Base-by-base conservation (phyloP, 2,113 vertebrate species). In the Engystomops pustulosus region DNA sequence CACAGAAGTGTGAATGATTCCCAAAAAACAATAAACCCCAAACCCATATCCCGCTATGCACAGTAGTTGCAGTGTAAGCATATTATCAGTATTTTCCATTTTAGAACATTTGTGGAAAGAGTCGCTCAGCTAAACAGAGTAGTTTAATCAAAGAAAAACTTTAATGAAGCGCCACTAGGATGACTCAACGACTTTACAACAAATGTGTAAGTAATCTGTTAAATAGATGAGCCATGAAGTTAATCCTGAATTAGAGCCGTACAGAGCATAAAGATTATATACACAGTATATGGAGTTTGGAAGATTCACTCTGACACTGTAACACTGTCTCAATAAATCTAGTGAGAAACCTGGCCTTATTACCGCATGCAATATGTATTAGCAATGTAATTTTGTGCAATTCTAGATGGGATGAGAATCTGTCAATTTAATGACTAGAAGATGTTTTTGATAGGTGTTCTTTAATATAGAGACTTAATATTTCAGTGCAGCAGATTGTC, bases 331-430 rank as follows among this genome's bases (percentile, higher is more conserved):
- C 75, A 38, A 78, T 78, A 78, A 78, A 78, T 78, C 75, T 78
- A 58, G 51, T 8, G 32, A 78, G 75, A 60, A 78, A 78, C 51
- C 75, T 60, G 18, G 75, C 32, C 51, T 60, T 60, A 78, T 78
- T 78, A 78, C 38, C 75, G 25, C 53, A 78, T 78, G 75, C 75
- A 78, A 80, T 47, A 80, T 81, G 79, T 81, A 81, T 69, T 69
- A 81, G 79, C 62, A 81, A 67, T 69, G 62, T 81, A 69, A 81
- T 80, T 80, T 79, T 44, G 30, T 65, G 44, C 77, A 65, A 45
- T 67, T 45, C 41, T 80, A 45, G 38, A 80, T 30, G 25, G 60
- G 38, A 49, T 47, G 41, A 67, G 41, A 80, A 80, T 80, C 60
- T 80, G 58, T 80, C 60, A 67, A 67, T 67, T 65, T 80, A 80